These are phyloP conservation scores for Sternarchorhynchus goeldii DNA, from an alignment of 2,797 vertebrate genomes.

Conservation along the genomic window DNA sequence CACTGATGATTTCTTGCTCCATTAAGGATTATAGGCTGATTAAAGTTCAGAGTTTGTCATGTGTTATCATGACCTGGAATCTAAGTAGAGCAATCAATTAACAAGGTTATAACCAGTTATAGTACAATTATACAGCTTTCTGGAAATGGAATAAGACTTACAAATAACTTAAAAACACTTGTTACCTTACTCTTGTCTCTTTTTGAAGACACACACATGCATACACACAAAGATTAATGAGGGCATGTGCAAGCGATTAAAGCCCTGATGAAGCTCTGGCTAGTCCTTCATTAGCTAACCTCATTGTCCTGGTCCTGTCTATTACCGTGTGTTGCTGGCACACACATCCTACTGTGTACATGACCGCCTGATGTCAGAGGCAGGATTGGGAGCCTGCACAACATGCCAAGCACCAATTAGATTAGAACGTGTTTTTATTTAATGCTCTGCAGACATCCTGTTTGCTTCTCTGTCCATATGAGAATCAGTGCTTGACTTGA, in stretches of 20 bases:
- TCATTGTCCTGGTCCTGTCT: constrained; percentile 41
- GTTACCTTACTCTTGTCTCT: background rate
- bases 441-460: constrained; percentile 47
- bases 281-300: constrained; percentile 51
- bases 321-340: constrained; percentile 44
- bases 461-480: constrained; percentile 25
- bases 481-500: constrained; percentile 42
- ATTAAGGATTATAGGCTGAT: background rate
- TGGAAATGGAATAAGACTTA: background rate
- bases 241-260: constrained; percentile 53
- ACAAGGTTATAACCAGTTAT: background rate
- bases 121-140: background rate
- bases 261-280: constrained; percentile 30
- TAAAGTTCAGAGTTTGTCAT: background rate
- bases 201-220: background rate
- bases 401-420: constrained; percentile 41
- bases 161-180: background rate
- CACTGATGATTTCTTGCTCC: no score
- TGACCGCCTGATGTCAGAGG: constrained; percentile 35
- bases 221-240: background rate
- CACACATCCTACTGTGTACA: constrained; percentile 14
- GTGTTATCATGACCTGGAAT: background rate
- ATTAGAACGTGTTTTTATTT: constrained; percentile 41
- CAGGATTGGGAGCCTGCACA: constrained; percentile 47
- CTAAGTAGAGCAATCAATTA: background rate